Percentiles rank a stretch among this genome's conserved stretches.
Evolutionary conservation across 2,888 invertebrate genomes (phyloP).

Genomic region (Lottia scabra): DNA sequence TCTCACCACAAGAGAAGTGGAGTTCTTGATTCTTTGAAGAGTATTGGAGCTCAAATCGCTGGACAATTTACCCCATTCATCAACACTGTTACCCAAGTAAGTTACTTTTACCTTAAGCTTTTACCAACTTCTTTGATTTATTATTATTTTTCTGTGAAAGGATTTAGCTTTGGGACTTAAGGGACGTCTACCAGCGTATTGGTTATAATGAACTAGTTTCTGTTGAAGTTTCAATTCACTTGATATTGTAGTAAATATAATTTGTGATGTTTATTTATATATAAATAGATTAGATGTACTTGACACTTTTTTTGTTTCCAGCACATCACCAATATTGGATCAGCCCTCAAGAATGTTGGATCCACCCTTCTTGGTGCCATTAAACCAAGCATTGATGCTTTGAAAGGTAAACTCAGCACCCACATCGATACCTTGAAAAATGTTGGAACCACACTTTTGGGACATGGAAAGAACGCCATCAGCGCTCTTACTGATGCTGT

Average conservation of each 20-base stretch:
- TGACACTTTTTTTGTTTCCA: background rate
- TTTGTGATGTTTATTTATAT: too few relatives aligned
- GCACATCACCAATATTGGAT: constrained; percentile 13
- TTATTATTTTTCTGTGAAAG: too few relatives aligned
- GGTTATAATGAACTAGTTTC: too few relatives aligned
- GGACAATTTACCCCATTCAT: constrained; percentile 8
- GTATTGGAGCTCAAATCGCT: background rate
- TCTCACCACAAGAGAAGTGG: constrained; percentile 1
- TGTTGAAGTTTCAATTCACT: too few relatives aligned
- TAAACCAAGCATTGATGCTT: constrained; percentile 10
- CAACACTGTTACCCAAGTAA: constrained; percentile 4
- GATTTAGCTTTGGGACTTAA: too few relatives aligned
- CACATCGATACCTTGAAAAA: constrained; percentile 13
- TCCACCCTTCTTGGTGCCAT: constrained; percentile 11
- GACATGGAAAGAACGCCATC: constrained; percentile 16
- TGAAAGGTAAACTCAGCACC: constrained; percentile 7
- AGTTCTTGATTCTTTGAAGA: background rate
- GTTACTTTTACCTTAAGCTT: background rate
- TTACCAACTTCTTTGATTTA: too few relatives aligned
- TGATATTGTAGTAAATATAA: too few relatives aligned
- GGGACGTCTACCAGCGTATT: too few relatives aligned
- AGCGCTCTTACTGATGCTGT: constrained; percentile 9
- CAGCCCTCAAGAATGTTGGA: constrained; percentile 7
- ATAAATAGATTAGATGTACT: too few relatives aligned
- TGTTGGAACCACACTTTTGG: constrained; percentile 7